A percentile compares a stretch with the other conserved stretches of the same genome.
phyloP scores from a whole-genome alignment of 2,888 invertebrate species.

The Octodonta nipae region DNA sequence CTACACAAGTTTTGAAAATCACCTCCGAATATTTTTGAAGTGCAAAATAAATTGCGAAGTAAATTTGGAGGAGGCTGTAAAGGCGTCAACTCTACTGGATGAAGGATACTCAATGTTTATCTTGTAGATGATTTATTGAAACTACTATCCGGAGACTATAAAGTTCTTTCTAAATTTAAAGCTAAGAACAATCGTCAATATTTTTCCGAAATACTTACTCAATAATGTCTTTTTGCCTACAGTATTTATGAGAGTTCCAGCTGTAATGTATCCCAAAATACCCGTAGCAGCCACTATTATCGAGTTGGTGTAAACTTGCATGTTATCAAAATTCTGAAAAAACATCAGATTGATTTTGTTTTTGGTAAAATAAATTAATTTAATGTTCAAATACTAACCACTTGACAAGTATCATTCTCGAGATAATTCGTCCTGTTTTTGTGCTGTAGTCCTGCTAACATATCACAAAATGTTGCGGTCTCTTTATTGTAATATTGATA shows the following conservation, averaged over 20 bases:
- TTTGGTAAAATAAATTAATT: background rate
- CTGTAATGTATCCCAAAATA: constrained; percentile 17
- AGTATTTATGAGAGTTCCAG: constrained; percentile 20
- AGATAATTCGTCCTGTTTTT: constrained; percentile 8
- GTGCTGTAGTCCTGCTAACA: constrained; percentile 35
- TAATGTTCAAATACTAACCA: constrained; percentile 11
- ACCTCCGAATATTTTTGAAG: background rate
- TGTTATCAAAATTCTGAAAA: constrained; percentile 19
- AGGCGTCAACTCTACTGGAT: background rate
- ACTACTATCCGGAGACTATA: too few species aligned
- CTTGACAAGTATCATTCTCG: constrained; percentile 10
- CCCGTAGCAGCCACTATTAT: constrained; percentile 17
- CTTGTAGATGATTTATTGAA: too few species aligned
- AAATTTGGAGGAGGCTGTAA: background rate
- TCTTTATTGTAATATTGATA: constrained; percentile 25
- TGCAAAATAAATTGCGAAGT: background rate
- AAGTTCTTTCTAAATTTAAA: background rate
- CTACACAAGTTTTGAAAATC: too few species aligned
- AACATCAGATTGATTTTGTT: constrained; percentile 3
- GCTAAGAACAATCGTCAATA: background rate
- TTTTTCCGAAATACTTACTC: constrained; percentile 14
- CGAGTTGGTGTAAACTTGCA: constrained; percentile 20
- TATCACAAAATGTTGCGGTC: constrained; percentile 35
- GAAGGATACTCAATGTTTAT: too few species aligned
- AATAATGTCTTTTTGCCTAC: constrained; percentile 19